Evolutionary conservation across 2,888 invertebrate species (phyloP).

Genomic region (Lottia gigantea): DNA sequence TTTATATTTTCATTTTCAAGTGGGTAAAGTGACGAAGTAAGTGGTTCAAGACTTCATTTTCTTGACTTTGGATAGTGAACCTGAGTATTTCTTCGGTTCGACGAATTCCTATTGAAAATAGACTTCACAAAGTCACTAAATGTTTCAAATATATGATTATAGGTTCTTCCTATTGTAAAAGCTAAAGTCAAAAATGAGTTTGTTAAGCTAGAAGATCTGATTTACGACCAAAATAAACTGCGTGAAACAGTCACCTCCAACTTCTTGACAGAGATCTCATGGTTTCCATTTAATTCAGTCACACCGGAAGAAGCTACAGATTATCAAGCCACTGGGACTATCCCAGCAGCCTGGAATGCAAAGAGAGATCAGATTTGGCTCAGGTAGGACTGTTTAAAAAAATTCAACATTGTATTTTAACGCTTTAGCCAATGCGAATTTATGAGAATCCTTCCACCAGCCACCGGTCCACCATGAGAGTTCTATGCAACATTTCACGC

Average conservation of each 20-base stretch:
- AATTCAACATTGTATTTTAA: too few species aligned
- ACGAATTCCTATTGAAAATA: too few species aligned
- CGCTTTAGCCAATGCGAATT: too few species aligned
- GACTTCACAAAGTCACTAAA: too few species aligned
- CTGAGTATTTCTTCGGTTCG: too few species aligned
- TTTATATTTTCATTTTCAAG: too few species aligned
- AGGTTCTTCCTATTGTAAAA: slow-evolving; percentile 28
- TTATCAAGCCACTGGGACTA: slow-evolving; percentile 22
- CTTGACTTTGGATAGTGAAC: too few species aligned
- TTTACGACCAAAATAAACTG: slow-evolving; percentile 31
- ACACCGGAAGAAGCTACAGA: slow-evolving; percentile 24
- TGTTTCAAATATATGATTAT: not conserved
- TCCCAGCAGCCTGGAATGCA: slow-evolving; percentile 29
- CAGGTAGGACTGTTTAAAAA: slow-evolving; percentile 20
- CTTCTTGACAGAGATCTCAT: slow-evolving; percentile 40
- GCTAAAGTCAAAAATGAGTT: slow-evolving; percentile 32
- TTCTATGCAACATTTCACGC: too few species aligned
- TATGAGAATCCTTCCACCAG: too few species aligned
- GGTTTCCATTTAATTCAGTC: slow-evolving; percentile 41
- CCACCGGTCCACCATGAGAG: too few species aligned
- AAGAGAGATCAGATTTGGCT: slow-evolving; percentile 31
- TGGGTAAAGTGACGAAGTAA: too few species aligned
- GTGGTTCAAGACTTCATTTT: too few species aligned
- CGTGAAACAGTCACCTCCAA: slow-evolving; percentile 27
- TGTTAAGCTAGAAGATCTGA: slow-evolving; percentile 30